Conservation (phyloP, 2,888 invertebrate genomes). For the Uropetala carovei region DNA sequence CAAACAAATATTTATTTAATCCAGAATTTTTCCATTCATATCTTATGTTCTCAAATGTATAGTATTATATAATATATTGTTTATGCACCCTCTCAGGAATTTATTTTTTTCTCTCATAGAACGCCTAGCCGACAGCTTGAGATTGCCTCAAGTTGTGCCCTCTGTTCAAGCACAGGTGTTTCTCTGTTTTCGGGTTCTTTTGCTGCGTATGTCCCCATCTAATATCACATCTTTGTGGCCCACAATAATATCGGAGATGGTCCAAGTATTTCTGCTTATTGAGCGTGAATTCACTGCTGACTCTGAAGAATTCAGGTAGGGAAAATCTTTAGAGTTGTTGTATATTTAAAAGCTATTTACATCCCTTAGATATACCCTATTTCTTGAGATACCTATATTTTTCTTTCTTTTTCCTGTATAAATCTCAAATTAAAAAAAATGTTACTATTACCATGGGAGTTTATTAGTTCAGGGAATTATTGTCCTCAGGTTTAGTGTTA, state of each 20-base stretch:
- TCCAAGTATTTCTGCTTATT: constrained; percentile 90
- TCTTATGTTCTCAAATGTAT: background rate
- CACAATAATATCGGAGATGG: constrained; percentile 92
- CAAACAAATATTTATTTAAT: background rate
- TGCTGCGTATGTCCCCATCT: constrained; percentile 89
- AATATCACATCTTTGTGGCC: constrained; percentile 94
- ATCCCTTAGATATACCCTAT: background rate
- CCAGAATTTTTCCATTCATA: background rate
- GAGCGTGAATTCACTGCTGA: constrained; percentile 89
- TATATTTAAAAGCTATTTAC: background rate
- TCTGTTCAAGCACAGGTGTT: constrained; percentile 91
- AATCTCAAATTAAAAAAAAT: too few relatives aligned
- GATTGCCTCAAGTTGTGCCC: constrained; percentile 84
- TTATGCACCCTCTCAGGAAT: background rate
- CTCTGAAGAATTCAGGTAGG: constrained; percentile 86
- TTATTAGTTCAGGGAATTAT: too few relatives aligned
- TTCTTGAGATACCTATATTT: too few relatives aligned
- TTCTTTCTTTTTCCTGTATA: too few relatives aligned
- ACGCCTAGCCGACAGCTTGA: constrained; percentile 88
- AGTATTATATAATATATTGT: constrained; percentile 48
- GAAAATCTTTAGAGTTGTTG: constrained; percentile 57
- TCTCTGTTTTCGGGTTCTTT: constrained; percentile 90
- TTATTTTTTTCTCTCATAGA: constrained; percentile 77
- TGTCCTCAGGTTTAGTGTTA: too few relatives aligned
- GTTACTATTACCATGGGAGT: too few relatives aligned